Evolutionary conservation across 1,140 invertebrate genomes (phyloP).

Genomic region (Drosophila funebris): DNA sequence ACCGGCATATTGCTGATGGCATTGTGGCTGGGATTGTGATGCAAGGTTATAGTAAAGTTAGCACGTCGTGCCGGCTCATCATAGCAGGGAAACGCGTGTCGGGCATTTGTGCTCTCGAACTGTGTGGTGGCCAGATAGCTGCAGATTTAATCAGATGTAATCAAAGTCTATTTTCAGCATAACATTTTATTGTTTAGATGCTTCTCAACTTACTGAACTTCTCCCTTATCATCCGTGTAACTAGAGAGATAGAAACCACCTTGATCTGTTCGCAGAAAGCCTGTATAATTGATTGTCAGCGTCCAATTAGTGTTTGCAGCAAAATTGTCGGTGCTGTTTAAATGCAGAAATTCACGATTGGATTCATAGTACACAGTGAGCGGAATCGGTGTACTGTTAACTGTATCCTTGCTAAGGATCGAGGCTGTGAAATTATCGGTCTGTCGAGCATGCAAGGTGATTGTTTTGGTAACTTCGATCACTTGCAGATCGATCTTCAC

Average conservation of each 20-base stretch:
- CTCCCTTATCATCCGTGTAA: conserved; percentile 86
- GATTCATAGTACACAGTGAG: not conserved
- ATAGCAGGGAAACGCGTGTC: conserved; percentile 94
- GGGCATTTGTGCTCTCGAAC: conserved; percentile 91
- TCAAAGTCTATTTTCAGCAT: not conserved
- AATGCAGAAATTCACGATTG: conserved; percentile 64
- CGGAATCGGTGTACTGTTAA: not conserved
- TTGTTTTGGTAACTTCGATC: conserved; percentile 64
- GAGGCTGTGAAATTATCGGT: conserved; percentile 47
- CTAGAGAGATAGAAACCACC: conserved; percentile 92
- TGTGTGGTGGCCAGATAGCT: conserved; percentile 91
- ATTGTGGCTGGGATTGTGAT: conserved; percentile 85
- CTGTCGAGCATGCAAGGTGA: conserved; percentile 84
- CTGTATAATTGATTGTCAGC: conserved; percentile 85
- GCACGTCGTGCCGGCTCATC: conserved; percentile 95
- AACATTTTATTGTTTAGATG: not conserved
- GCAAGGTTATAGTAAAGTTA: conserved; percentile 89
- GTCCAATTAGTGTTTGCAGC: conserved; percentile 70
- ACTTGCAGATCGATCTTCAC: conserved; percentile 85
- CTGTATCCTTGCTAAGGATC: conserved; percentile 41
- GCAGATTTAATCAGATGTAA: not conserved
- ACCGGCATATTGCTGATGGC: conserved; percentile 90
- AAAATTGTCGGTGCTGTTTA: conserved; percentile 75
- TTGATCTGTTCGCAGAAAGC: conserved; percentile 85
- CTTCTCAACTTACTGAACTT: conserved; percentile 83